A percentile compares a stretch with the other conserved stretches of the same genome.
Conservation (phyloP, 2,888 invertebrate genomes). For the Hesperia comma region DNA sequence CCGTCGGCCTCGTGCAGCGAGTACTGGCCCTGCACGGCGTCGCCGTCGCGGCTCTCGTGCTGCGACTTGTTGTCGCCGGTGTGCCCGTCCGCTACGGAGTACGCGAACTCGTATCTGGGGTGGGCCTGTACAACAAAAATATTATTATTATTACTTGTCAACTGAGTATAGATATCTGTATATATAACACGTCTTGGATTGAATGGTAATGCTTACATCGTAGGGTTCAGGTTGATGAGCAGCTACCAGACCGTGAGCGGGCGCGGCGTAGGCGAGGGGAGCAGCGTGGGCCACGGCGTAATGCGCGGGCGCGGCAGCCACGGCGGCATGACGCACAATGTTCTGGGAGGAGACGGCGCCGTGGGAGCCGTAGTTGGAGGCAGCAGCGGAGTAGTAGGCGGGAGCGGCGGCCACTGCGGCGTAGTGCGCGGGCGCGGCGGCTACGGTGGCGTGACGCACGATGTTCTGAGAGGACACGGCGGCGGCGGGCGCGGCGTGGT, state of each 20-base stretch:
- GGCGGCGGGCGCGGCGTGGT: conserved; percentile 45
- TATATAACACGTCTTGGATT: not conserved
- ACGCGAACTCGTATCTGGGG: conserved; percentile 80
- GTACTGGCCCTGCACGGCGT: conserved; percentile 82
- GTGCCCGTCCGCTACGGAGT: conserved; percentile 78
- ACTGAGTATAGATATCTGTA: too few species aligned
- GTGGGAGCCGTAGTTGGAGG: conserved; percentile 50
- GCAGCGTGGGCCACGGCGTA: conserved; percentile 52
- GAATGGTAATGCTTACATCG: conserved; percentile 15
- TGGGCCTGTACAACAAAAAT: conserved; percentile 58
- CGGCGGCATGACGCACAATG: conserved; percentile 18
- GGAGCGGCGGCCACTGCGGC: conserved; percentile 43
- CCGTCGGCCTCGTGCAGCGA: conserved; percentile 74
- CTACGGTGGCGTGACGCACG: conserved; percentile 59
- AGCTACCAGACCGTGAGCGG: conserved; percentile 37
- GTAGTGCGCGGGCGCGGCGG: conserved; percentile 51
- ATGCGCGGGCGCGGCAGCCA: conserved; percentile 46
- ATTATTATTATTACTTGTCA: not conserved
- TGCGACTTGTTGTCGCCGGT: conserved; percentile 84
- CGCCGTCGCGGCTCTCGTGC: conserved; percentile 80
- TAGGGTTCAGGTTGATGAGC: conserved; percentile 25
- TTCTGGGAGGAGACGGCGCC: conserved; percentile 48
- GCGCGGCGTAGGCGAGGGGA: conserved; percentile 43
- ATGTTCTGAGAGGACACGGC: conserved; percentile 70
- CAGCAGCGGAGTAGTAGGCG: conserved; percentile 44